These are phyloP conservation scores for Suricata suricatta DNA, from an alignment of 2,113 vertebrate species.

Conservation along the genomic window DNA sequence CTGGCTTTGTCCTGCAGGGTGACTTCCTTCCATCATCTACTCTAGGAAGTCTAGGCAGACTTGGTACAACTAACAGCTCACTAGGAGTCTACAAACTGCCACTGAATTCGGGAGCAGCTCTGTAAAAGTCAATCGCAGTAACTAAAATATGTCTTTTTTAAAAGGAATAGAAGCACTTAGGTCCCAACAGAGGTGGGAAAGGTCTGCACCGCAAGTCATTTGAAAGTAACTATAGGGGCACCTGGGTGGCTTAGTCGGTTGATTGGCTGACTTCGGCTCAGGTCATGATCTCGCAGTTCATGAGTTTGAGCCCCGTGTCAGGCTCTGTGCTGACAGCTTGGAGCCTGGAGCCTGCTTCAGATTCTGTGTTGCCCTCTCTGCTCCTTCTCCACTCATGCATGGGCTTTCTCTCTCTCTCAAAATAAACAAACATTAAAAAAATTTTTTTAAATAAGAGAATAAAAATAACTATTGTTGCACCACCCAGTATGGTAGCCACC, in stretches of 20 bases:
- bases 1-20: background rate
- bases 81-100: background rate
- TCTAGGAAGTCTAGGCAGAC: background rate
- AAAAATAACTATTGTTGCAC: background rate
- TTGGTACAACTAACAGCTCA: background rate
- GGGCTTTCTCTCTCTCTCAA: too few species aligned
- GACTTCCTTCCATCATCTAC: background rate
- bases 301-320: too few species aligned
- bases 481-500: background rate
- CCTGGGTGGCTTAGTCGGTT: too few species aligned
- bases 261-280: too few species aligned
- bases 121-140: background rate
- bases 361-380: too few species aligned
- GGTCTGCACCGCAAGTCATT: background rate
- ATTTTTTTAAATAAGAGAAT: too few species aligned
- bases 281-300: too few species aligned
- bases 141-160: background rate
- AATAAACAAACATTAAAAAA: too few species aligned
- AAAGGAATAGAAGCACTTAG: conserved; percentile 23
- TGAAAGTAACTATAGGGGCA: background rate
- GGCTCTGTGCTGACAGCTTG: too few species aligned
- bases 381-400: too few species aligned
- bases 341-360: too few species aligned
- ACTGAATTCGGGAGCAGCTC: background rate
- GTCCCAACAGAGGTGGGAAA: background rate